Percentiles rank a stretch among this genome's conserved stretches.
phyloP scores from a whole-genome alignment of 1,140 invertebrate genomes.

The Cherax destructor region DNA sequence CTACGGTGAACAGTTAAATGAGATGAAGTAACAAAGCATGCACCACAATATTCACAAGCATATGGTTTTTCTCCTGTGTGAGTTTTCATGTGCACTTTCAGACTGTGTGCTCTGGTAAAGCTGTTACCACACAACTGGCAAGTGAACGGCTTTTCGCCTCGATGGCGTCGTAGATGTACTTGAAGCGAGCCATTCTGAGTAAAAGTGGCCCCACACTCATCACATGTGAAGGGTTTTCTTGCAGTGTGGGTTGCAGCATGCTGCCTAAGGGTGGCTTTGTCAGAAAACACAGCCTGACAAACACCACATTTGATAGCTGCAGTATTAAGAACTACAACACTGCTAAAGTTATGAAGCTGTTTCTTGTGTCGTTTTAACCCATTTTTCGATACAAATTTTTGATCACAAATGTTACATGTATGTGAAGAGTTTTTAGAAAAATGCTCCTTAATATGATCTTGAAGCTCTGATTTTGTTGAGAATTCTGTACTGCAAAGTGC shows the following conservation, averaged over 20 bases:
- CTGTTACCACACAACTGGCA: conserved; percentile 70
- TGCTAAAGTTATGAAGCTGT: conserved; percentile 59
- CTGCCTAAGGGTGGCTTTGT: conserved; percentile 51
- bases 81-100: conserved; percentile 87
- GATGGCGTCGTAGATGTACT: conserved; percentile 68
- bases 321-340: conserved; percentile 51
- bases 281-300: conserved; percentile 64
- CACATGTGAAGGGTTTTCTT: conserved; percentile 68
- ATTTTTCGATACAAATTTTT: conserved; percentile 69
- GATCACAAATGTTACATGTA: conserved; percentile 63
- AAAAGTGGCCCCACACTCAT: conserved; percentile 71
- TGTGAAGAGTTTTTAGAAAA: conserved; percentile 64
- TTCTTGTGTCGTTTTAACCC: conserved; percentile 68
- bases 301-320: conserved; percentile 61
- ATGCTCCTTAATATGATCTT: conserved; percentile 70
- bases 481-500: conserved; percentile 69
- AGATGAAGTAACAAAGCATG: conserved; percentile 71
- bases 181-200: conserved; percentile 71
- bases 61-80: conserved; percentile 97
- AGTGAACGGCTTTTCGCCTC: conserved; percentile 71
- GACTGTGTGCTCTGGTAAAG: conserved; percentile 69
- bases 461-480: conserved; percentile 67
- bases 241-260: conserved; percentile 65
- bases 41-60: conserved; percentile 78
- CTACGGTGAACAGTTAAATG: conserved; percentile 74